Conservation (phyloP, 2,113 vertebrate species). For the Henicopernis longicauda region DNA sequence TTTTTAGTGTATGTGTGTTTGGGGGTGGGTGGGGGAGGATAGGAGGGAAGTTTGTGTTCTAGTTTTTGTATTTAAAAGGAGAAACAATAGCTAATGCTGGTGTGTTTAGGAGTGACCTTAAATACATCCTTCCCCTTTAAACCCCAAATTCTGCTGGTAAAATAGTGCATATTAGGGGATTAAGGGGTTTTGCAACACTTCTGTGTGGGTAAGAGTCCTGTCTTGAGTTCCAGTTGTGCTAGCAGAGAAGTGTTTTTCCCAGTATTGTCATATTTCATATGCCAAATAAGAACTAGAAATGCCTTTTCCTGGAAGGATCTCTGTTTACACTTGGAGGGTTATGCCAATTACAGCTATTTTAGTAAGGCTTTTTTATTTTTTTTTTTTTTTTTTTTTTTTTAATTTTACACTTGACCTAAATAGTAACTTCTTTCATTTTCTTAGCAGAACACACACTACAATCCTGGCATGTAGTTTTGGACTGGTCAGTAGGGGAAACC, state of each 20-base stretch:
- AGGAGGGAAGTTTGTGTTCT: conserved; percentile 18
- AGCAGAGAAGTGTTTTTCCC: background rate
- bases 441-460: background rate
- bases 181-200: background rate
- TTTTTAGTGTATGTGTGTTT: conserved; percentile 44
- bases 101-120: background rate
- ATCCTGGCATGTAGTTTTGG: background rate
- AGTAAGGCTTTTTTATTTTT: background rate
- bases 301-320: conserved; percentile 38
- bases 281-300: background rate
- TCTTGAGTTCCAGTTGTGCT: background rate
- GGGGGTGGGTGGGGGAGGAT: background rate
- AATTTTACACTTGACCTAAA: background rate
- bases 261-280: background rate
- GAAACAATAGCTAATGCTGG: background rate
- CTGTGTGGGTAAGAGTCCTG: background rate
- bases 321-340: conserved; percentile 8
- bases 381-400: background rate
- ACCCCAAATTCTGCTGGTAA: background rate
- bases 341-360: background rate
- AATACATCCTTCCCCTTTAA: background rate
- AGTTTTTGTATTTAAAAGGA: conserved; percentile 27
- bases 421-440: background rate
- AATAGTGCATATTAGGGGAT: background rate
- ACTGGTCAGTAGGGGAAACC: background rate